Evolutionary conservation across 2,888 invertebrate genomes (phyloP).

Genomic region (Drosophila setosimentum): DNA sequence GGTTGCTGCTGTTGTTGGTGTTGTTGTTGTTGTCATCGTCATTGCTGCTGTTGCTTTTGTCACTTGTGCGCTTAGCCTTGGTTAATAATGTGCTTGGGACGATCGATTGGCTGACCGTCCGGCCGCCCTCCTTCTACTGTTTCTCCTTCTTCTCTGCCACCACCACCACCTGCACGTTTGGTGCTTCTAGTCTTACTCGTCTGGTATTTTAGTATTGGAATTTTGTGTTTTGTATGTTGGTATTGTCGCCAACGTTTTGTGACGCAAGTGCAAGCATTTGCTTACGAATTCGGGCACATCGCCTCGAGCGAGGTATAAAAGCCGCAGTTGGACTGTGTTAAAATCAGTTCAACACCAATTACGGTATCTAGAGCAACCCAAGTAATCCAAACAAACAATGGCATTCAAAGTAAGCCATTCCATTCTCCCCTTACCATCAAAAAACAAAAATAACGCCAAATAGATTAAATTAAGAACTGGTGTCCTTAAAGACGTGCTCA

Average conservation of each 20-base stretch:
- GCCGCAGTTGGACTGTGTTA: constrained; percentile 67
- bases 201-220: constrained; percentile 39
- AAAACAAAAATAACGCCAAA: neutral
- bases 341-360: constrained; percentile 83
- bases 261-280: constrained; percentile 70
- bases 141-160: neutral
- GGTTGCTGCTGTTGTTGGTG: constrained; percentile 18
- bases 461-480: constrained; percentile 19
- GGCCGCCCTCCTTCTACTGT: constrained; percentile 13
- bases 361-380: constrained; percentile 83
- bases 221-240: constrained; percentile 49
- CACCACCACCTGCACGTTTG: constrained; percentile 8
- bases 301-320: constrained; percentile 78
- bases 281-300: constrained; percentile 56
- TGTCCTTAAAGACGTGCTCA: constrained; percentile 6
- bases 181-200: constrained; percentile 72
- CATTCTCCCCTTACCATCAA: neutral
- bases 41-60: constrained; percentile 57
- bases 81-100: constrained; percentile 55
- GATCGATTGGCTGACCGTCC: constrained; percentile 5
- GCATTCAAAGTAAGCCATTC: constrained; percentile 84
- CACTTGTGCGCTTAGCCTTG: constrained; percentile 70
- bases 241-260: constrained; percentile 64
- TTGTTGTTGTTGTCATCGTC: constrained; percentile 27
- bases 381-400: constrained; percentile 67